Evolutionary conservation across 2,797 vertebrate species (phyloP).

Genomic region (Crypturellus tataupa): DNA sequence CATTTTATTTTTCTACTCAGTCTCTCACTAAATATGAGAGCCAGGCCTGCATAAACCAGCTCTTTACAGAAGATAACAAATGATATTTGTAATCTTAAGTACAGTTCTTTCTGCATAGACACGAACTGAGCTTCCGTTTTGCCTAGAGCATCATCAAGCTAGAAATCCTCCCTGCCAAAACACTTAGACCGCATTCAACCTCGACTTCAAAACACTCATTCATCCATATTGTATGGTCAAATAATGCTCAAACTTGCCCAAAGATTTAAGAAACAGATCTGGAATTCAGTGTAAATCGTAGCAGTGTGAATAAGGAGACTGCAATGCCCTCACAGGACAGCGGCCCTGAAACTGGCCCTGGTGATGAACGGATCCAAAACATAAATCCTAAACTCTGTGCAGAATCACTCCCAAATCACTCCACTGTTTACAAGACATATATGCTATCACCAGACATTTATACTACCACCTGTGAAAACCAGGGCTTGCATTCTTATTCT

Average conservation of each 20-base stretch:
- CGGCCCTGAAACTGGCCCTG: not conserved
- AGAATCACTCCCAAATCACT: not conserved
- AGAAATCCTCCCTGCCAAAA: conserved; percentile 34
- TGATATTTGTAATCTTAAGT: not conserved
- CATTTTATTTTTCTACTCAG: not conserved
- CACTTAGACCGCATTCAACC: conserved; percentile 27
- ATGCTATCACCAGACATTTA: too few relatives aligned
- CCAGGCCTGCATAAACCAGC: not conserved
- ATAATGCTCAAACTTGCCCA: conserved; percentile 63
- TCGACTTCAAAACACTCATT: conserved; percentile 53
- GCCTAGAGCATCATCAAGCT: conserved; percentile 28
- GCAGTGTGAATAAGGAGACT: not conserved
- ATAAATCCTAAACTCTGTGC: not conserved
- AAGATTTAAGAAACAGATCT: conserved; percentile 19
- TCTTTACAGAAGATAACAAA: not conserved
- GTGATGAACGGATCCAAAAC: not conserved
- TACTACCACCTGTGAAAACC: not conserved
- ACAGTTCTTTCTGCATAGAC: conserved; percentile 2
- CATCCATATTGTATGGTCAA: conserved; percentile 32
- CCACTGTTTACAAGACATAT: not conserved
- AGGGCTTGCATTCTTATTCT: not conserved
- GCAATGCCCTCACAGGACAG: not conserved
- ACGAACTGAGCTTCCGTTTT: conserved; percentile 20
- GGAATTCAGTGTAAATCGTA: not conserved
- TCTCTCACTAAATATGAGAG: not conserved